Percentiles rank a stretch among this genome's conserved stretches.
phyloP scores from a whole-genome alignment of 2,888 invertebrate species.

The Tetragnatha montana region DNA sequence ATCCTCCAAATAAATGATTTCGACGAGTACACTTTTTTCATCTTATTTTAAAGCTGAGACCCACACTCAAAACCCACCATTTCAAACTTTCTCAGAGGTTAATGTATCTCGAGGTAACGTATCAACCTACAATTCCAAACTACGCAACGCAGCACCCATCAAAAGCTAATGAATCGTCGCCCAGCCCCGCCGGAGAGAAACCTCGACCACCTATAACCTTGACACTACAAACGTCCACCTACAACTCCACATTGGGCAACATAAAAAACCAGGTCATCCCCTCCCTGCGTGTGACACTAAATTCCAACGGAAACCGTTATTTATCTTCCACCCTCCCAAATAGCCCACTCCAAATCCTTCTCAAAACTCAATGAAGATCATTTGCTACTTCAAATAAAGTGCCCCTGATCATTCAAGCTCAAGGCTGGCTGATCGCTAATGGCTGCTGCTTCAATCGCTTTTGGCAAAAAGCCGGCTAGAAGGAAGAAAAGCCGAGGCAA shows the following conservation, averaged over 20 bases:
- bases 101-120: too few relatives aligned
- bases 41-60: too few relatives aligned
- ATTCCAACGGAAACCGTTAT: background rate
- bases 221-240: constrained; percentile 18
- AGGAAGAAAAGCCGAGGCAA: background rate
- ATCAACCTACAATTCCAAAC: too few relatives aligned
- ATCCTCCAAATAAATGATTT: too few relatives aligned
- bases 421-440: constrained; percentile 42
- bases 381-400: constrained; percentile 57
- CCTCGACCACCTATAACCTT: constrained; percentile 27
- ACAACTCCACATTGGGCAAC: constrained; percentile 17
- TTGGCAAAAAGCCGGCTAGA: background rate
- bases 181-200: constrained; percentile 1
- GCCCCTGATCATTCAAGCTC: constrained; percentile 26
- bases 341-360: background rate
- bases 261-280: constrained; percentile 10
- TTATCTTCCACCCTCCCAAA: background rate
- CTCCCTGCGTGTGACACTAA: constrained; percentile 9
- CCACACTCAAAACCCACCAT: too few relatives aligned
- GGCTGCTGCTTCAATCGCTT: background rate
- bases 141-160: too few relatives aligned
- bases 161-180: background rate
- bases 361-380: constrained; percentile 27
- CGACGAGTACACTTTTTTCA: too few relatives aligned
- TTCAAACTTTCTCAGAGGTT: too few relatives aligned